phyloP scores from a whole-genome alignment of 92 coral and sea anemone species.

The Siderastrea siderea region DNA sequence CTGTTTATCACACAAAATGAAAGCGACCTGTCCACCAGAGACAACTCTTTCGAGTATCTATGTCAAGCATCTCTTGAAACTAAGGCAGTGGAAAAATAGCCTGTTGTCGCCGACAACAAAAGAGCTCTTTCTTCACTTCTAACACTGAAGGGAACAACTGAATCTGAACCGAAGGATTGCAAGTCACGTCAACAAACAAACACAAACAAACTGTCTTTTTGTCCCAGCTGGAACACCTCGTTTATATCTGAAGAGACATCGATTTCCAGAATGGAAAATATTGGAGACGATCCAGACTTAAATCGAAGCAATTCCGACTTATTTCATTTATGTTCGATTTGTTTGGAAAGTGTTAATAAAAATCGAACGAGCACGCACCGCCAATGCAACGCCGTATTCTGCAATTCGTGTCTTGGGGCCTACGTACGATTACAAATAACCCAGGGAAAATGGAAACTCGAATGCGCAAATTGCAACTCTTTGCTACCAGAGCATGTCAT shows the following conservation, averaged over 20 bases:
- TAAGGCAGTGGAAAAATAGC: background rate
- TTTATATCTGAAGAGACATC: background rate
- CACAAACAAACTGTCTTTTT: background rate
- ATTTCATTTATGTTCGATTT: slow-evolving; percentile 26
- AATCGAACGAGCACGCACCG: slow-evolving; percentile 21
- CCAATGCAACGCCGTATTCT: slow-evolving; percentile 22
- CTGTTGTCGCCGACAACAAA: background rate
- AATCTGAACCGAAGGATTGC: background rate
- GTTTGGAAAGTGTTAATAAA: slow-evolving; percentile 12
- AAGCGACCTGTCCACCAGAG: too few species aligned
- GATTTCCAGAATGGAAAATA: slow-evolving; percentile 13
- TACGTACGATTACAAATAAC: slow-evolving; percentile 46
- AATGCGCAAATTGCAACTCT: slow-evolving; percentile 47
- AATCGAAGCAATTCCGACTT: slow-evolving; percentile 8
- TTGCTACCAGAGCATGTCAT: slow-evolving; percentile 6
- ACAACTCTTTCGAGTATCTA: background rate
- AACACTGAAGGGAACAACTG: background rate
- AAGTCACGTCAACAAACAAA: too few species aligned
- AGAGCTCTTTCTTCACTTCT: background rate
- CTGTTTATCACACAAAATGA: background rate
- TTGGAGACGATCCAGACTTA: background rate
- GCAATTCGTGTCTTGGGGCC: slow-evolving; percentile 51
- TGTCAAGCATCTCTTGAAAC: background rate
- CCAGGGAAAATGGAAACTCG: slow-evolving; percentile 34
- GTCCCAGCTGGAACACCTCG: slow-evolving; percentile 17